Conservation (phyloP, 1,140 invertebrate species). For the Neelides sp. region DNA sequence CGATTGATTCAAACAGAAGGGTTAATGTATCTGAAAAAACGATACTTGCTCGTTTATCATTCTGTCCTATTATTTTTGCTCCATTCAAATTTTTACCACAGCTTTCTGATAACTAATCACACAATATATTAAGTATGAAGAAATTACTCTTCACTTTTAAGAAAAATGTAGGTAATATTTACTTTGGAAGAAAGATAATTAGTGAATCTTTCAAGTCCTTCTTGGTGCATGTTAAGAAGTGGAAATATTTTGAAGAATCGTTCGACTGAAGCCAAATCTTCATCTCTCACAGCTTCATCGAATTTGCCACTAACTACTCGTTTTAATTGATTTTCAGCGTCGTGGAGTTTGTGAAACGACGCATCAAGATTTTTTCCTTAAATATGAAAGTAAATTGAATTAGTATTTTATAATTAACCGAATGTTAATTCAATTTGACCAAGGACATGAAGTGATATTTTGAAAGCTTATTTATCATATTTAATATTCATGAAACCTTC, state of each 20-base stretch:
- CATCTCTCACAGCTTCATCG: constrained; percentile 76
- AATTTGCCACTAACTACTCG: constrained; percentile 66
- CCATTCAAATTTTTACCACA: constrained; percentile 58
- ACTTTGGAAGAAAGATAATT: constrained; percentile 74
- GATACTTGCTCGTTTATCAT: constrained; percentile 57
- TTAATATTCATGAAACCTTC: constrained; percentile 37
- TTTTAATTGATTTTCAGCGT: constrained; percentile 64
- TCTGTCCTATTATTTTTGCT: constrained; percentile 46
- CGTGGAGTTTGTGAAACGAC: constrained; percentile 68
- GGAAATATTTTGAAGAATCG: constrained; percentile 98
- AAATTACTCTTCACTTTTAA: not conserved
- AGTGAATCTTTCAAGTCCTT: constrained; percentile 84
- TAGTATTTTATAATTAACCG: too few species aligned
- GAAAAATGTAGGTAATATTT: constrained; percentile 14
- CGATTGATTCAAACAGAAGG: constrained; percentile 75
- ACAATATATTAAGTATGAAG: constrained; percentile 4
- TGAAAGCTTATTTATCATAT: not conserved
- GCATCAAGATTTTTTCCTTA: constrained; percentile 56
- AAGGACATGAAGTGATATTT: not conserved
- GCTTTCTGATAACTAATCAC: constrained; percentile 49
- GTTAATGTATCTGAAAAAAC: constrained; percentile 73
- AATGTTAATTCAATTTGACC: not conserved
- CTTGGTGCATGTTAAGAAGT: constrained; percentile 76
- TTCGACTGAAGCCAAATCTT: constrained; percentile 84
- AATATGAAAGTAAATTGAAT: constrained; percentile 33